Base-by-base conservation (phyloP, 2,797 vertebrate genomes). In the Poeciliopsis turneri region DNA sequence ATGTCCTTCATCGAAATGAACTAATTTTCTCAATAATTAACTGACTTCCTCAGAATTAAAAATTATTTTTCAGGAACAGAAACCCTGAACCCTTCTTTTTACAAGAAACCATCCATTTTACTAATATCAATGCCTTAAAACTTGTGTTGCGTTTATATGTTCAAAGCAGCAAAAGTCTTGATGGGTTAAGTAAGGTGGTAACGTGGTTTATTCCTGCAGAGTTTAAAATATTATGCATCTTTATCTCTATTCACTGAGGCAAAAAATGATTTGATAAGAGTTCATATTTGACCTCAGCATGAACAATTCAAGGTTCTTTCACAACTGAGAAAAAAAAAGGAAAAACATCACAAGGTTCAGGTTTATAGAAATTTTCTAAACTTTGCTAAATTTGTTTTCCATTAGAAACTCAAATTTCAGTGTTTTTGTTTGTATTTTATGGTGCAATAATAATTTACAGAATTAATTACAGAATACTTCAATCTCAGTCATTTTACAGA, bases 1-100 rank as follows among this genome's bases (percentile, higher is more conserved):
- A 76, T 68, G 16, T 66, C n/a, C 30, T 75, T 16, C 33, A 78
- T 74, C 49, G 69, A 71, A 72, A 83, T 66, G 0, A 33, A 78
- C 68, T 45, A 18, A 87, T 85, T 81, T 84, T 39, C 72, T 49
- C 70, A 78, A 78, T 78, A 82, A 77, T 72, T 10, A 87, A 79
- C 73, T 88, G 0, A 86, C 84, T 89, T 87, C 76, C 75, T 79
- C 53, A 28, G 41, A 70, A 53, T 79, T 71, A 80, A 0, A 78
- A 74, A 46, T 3, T 0, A 12, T 69, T 39, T 66, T 72, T 53
- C 77, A 78, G 23, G 66, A 13, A 82, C 41, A 82, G 46, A 73
- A 80, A 86, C 72, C 18, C 33, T 81, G 18, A 41, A 23, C 57
- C n/a, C 33, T 49, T 36, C 16, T 51, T 16, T 83, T 43, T 33